Conservation (phyloP, 2,888 invertebrate species). For the Apomyelois bistriatella region DNA sequence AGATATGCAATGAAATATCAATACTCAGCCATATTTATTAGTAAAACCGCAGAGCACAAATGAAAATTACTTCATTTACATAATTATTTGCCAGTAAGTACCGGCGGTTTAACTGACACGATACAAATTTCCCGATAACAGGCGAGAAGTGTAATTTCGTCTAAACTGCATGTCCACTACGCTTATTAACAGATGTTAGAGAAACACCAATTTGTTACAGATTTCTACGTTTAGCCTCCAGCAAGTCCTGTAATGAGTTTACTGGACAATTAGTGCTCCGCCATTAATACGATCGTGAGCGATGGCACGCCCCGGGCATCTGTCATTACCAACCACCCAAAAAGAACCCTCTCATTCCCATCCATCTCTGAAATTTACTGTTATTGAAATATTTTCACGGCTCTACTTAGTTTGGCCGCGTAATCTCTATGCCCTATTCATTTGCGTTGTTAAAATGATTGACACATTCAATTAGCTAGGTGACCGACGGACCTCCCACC, state of each 20-base stretch:
- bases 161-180: conserved; percentile 3
- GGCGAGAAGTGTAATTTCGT: conserved; percentile 19
- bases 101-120: not conserved
- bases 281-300: conserved; percentile 56
- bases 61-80: not conserved
- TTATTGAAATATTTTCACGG: conserved; percentile 24
- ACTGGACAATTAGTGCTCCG: conserved; percentile 69
- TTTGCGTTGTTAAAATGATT: conserved; percentile 88
- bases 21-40: too few relatives aligned
- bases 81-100: not conserved
- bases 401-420: conserved; percentile 46
- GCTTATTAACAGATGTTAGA: conserved; percentile 21
- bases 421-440: conserved; percentile 69
- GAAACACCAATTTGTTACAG: conserved; percentile 41
- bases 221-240: conserved; percentile 45
- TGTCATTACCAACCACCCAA: conserved; percentile 43
- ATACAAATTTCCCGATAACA: conserved; percentile 5
- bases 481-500: conserved; percentile 81
- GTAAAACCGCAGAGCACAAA: not conserved
- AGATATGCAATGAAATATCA: too few relatives aligned
- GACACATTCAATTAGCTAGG: conserved; percentile 88
- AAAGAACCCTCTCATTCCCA: conserved; percentile 26
- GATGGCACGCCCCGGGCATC: conserved; percentile 60
- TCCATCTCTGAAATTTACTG: conserved; percentile 21
- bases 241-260: conserved; percentile 60